Base-by-base conservation (phyloP, 1,140 invertebrate species). In the Aphidius gifuensis region DNA sequence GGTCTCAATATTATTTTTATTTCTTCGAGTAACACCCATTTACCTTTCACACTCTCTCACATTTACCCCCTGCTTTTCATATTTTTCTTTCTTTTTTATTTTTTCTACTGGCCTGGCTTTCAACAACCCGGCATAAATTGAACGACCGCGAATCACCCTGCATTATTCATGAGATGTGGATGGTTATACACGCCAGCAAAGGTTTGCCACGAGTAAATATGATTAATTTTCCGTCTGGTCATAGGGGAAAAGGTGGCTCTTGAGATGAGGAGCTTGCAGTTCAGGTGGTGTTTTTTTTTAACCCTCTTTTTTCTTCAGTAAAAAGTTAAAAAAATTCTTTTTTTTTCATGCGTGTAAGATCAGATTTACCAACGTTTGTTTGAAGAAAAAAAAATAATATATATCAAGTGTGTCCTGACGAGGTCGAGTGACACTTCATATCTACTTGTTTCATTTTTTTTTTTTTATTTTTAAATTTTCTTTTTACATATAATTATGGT, bases 121-220 rank as follows among this genome's bases (percentile, higher is more conserved):
- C 65, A 58, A 50, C 53, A 43, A 42, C 53, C 54, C 39, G 53
- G 67, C 63, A 71, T 73, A 73, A 71, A 71, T 73, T 67, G 67
- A 66, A 64, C 67, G 64, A 65, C 60, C 66, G 68, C 64, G 65
- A 66, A 68, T 71, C 64, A 66, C 60, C 48, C 64, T 68, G 66
- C 67, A 71, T 73, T 71, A 73, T 73, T 73, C 68, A 73, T 71
- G 66, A 64, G 42, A 39, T 8, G 23, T 32, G n/a, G 32, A 50
- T 49, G 58, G 46, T 45, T 55, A 58, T 47, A 49, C 44, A 64
- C 48, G 61, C 59, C 53, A n/a, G 48, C 38, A 53, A 63, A 60
- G 56, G 61, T 66, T 62, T 23, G 53, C 45, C 50, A 16, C 23
- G 47, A 49, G 60, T 67, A 66, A 68, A 69, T 62, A 66, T 64